Conservation (phyloP, 2,888 invertebrate genomes). For the Lypha dubia region DNA sequence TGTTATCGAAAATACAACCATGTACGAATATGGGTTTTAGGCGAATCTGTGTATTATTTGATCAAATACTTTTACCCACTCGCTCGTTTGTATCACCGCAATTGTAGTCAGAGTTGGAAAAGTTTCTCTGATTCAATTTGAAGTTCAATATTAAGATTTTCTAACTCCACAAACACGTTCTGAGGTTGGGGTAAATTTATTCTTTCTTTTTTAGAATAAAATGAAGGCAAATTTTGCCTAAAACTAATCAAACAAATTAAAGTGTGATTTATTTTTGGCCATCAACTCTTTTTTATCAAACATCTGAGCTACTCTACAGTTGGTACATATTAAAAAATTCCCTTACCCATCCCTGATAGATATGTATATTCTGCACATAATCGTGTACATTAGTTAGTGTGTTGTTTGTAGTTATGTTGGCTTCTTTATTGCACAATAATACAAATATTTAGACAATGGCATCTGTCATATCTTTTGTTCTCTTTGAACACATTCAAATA, state of each 20-base stretch:
- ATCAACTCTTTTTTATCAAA: too few species aligned
- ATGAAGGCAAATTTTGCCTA: too few species aligned
- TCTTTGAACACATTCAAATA: conserved; percentile 37
- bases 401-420: conserved; percentile 18
- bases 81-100: neutral
- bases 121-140: too few species aligned
- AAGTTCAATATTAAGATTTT: too few species aligned
- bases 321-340: neutral
- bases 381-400: neutral
- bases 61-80: neutral
- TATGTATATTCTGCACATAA: neutral
- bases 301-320: too few species aligned
- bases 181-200: too few species aligned
- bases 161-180: too few species aligned
- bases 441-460: conserved; percentile 57
- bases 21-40: neutral
- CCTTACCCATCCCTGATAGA: neutral
- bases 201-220: too few species aligned
- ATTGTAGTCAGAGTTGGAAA: neutral
- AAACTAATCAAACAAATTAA: too few species aligned
- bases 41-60: neutral
- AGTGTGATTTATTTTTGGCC: too few species aligned
- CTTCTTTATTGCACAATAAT: conserved; percentile 31
- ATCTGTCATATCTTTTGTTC: conserved; percentile 64
- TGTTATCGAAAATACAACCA: conserved; percentile 40